A percentile compares a stretch with the other conserved stretches of the same genome.
phyloP scores from a whole-genome alignment of 2,113 vertebrate genomes.

The Isurus oxyrinchus region DNA sequence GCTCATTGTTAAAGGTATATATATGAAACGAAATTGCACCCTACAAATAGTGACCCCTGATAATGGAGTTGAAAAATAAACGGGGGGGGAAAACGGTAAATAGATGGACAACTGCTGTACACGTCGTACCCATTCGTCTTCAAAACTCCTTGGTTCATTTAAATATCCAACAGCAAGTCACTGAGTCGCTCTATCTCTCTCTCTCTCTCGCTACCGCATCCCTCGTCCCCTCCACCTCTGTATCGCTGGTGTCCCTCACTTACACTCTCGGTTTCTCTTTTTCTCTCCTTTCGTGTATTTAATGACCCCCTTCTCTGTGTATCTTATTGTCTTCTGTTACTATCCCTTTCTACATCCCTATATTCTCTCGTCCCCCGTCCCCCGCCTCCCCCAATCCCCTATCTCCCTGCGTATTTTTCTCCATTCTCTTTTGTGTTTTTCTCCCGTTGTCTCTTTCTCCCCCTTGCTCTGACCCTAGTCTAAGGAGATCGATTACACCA shows the following conservation, averaged over 20 bases:
- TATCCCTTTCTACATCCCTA: background rate
- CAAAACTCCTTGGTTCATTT: background rate
- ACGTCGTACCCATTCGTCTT: too few relatives aligned
- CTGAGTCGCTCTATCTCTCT: background rate
- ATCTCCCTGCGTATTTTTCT: background rate
- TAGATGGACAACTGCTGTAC: background rate
- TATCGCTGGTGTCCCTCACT: background rate
- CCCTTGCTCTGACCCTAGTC: slow-evolving; percentile 49
- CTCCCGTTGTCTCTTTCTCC: background rate
- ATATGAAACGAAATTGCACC: background rate
- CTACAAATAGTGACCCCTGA: background rate
- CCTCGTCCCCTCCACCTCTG: background rate
- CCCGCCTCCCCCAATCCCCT: background rate
- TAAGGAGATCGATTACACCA: slow-evolving; percentile 69
- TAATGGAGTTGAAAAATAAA: background rate
- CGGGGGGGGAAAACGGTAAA: background rate
- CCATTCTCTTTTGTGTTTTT: background rate
- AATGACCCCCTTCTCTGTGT: background rate
- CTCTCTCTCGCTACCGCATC: background rate
- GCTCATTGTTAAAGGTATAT: background rate
- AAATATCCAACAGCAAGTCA: background rate
- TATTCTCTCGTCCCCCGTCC: background rate
- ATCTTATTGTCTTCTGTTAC: background rate
- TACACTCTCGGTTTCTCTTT: background rate
- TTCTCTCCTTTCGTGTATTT: background rate